phyloP scores from a whole-genome alignment of 2,888 invertebrate species.

The Macrostomum cliftonense region DNA sequence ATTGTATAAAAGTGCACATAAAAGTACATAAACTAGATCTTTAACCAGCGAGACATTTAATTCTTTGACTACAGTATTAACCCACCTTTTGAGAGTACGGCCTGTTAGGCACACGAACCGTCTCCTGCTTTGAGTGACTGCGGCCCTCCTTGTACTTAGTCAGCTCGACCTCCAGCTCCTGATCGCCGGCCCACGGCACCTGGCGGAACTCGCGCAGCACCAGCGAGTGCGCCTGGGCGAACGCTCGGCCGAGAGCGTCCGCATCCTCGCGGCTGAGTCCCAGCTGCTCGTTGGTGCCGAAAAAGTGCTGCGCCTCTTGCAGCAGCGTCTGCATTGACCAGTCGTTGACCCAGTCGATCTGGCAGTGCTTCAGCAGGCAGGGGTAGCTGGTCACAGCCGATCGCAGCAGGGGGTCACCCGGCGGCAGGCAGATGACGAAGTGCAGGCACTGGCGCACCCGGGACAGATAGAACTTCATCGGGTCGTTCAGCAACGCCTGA shows the following conservation, averaged over 20 bases:
- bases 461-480: constrained; percentile 34
- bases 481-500: constrained; percentile 26
- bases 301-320: constrained; percentile 30
- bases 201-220: constrained; percentile 32
- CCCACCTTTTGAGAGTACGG: background rate
- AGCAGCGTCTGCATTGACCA: constrained; percentile 31
- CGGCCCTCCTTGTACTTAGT: constrained; percentile 1
- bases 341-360: constrained; percentile 35
- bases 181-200: constrained; percentile 32
- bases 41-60: too few relatives aligned
- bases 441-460: constrained; percentile 34
- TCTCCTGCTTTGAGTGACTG: constrained; percentile 21
- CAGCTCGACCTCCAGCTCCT: constrained; percentile 22
- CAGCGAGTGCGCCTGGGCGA: constrained; percentile 35
- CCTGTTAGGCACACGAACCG: background rate
- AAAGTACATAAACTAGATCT: too few relatives aligned
- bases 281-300: constrained; percentile 25
- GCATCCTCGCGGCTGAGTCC: constrained; percentile 29
- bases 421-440: constrained; percentile 31
- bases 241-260: constrained; percentile 23
- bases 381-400: constrained; percentile 24
- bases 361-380: constrained; percentile 32
- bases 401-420: constrained; percentile 24
- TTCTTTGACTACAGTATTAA: too few relatives aligned
- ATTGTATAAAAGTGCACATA: too few relatives aligned